Percentiles rank a stretch among this genome's conserved stretches.
Evolutionary conservation across 2,113 vertebrate species (phyloP).

Genomic region (Bambusicola thoracicus): DNA sequence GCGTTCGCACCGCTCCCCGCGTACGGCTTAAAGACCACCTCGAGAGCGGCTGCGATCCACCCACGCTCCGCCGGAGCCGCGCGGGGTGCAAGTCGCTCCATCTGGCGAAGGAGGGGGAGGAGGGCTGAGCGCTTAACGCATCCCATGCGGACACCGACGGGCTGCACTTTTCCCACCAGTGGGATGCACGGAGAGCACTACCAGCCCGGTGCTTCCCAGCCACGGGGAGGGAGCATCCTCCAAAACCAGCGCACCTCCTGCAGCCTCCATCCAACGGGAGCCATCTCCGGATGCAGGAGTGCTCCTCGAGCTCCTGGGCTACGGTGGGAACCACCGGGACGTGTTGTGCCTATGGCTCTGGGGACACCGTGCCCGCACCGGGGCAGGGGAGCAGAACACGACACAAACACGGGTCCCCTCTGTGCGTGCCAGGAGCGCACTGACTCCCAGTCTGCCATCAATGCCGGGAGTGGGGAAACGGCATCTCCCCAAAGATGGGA

Average conservation of each 20-base stretch:
- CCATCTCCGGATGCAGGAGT: rapidly evolving
- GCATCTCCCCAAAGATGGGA: not conserved
- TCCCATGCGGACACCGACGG: not conserved
- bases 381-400: not conserved
- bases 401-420: not conserved
- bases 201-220: not conserved
- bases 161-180: not conserved
- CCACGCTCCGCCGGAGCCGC: conserved; percentile 23
- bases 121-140: not conserved
- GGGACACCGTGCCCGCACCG: not conserved
- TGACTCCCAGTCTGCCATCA: not conserved
- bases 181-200: not conserved
- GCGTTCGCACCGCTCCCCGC: conserved; percentile 40
- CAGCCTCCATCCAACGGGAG: not conserved
- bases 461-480: not conserved
- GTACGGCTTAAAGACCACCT: conserved; percentile 50
- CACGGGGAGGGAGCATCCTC: not conserved
- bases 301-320: not conserved
- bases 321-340: not conserved
- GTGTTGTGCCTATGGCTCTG: not conserved
- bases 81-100: not conserved
- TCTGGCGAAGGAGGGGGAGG: conserved; percentile 33
- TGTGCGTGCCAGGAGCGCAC: not conserved
- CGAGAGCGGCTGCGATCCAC: conserved; percentile 51
- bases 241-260: not conserved